Conservation (phyloP, 2,113 vertebrate genomes). For the Cyprinodon brontotheroides region DNA sequence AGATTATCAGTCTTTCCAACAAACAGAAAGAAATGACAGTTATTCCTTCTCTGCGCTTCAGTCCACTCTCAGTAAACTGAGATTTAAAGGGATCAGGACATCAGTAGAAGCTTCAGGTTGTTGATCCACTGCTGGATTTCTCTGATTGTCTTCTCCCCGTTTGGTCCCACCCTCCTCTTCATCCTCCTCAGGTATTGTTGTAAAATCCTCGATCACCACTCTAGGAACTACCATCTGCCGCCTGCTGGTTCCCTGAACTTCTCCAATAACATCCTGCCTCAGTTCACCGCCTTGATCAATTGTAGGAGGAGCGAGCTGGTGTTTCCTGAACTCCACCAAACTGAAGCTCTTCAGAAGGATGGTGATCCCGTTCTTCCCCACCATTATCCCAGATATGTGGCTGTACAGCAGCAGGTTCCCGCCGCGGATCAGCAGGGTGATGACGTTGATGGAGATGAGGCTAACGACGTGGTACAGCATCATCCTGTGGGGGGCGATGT, state of each 20-base stretch:
- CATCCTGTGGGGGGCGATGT: conserved; percentile 76
- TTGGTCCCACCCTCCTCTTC: neutral
- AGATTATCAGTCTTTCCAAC: no score
- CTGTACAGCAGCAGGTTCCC: conserved; percentile 70
- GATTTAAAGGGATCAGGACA: no score
- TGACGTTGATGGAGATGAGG: conserved; percentile 68
- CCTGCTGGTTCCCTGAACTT: neutral
- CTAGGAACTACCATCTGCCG: conserved; percentile 3
- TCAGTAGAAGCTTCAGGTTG: no score
- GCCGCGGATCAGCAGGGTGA: conserved; percentile 68
- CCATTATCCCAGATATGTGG: conserved; percentile 60
- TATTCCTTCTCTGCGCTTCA: no score
- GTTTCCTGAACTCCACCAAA: conserved; percentile 64
- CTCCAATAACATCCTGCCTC: conserved; percentile 35
- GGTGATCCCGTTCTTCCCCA: conserved; percentile 73
- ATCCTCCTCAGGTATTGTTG: conserved; percentile 20
- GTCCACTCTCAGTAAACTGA: no score
- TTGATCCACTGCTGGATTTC: no score
- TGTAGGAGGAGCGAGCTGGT: conserved; percentile 24
- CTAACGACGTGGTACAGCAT: conserved; percentile 76
- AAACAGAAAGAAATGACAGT: no score
- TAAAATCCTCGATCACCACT: conserved; percentile 41
- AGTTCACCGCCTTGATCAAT: conserved; percentile 27
- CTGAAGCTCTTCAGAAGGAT: conserved; percentile 70
- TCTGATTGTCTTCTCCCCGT: no score